These are phyloP conservation scores for Eolophus roseicapilla DNA, from an alignment of 2,113 vertebrate species.

Conservation along the genomic window DNA sequence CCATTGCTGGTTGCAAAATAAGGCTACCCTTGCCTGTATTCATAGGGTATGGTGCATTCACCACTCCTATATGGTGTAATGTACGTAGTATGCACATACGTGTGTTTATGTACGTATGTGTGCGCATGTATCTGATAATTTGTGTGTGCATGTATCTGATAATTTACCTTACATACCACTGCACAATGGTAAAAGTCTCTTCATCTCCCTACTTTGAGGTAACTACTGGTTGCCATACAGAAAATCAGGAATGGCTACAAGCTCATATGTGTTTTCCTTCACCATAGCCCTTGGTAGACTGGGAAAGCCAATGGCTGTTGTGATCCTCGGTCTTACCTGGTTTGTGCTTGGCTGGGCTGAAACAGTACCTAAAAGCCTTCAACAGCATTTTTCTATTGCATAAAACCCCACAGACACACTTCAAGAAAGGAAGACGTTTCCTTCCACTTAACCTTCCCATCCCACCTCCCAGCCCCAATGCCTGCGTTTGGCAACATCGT, in stretches of 20 bases:
- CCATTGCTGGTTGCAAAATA: neutral
- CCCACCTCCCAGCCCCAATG: neutral
- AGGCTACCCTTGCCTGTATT: neutral
- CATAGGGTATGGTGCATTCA: neutral
- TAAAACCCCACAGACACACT: neutral
- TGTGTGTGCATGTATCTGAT: too few species aligned
- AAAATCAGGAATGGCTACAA: neutral
- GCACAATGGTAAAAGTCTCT: neutral
- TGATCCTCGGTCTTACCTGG: neutral
- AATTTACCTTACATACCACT: neutral
- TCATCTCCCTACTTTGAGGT: neutral
- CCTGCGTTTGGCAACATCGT: fast-evolving
- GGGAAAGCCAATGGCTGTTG: neutral
- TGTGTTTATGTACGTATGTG: neutral
- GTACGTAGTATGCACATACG: fast-evolving
- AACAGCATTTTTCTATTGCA: neutral
- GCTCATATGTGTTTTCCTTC: neutral
- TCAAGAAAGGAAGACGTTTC: neutral
- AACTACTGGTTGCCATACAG: neutral
- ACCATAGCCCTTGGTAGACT: neutral
- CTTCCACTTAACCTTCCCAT: too few species aligned
- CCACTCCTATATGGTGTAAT: neutral
- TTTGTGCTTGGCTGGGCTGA: neutral
- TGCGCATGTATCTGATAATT: too few species aligned
- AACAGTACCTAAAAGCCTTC: neutral